Base-by-base conservation (phyloP, 2,113 vertebrate species). In the Pterocles burchelli region DNA sequence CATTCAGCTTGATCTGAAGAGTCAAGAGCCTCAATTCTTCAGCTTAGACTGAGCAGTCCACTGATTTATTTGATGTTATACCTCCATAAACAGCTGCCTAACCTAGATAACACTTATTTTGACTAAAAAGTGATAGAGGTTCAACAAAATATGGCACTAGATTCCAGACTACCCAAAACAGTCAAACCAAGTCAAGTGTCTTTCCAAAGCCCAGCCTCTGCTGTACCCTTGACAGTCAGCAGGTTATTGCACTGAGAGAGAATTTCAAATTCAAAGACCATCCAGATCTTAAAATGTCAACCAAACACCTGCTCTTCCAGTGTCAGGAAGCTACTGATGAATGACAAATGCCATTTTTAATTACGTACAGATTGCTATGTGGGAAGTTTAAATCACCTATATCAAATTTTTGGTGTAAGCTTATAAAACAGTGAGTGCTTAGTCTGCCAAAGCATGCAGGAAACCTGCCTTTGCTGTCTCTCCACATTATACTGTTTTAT, bases 251-350 rank as follows among this genome's bases (percentile, higher is more conserved):
- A 34, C 17, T 46, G 78, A 62, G 75, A 81, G 18, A 83, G 33
- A 87, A 87, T 83, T 87, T 89, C 46, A 46, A 28, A 93, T 94
- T 75, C 75, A 86, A 80, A 90, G 79, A 74, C 55, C n/a, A 57
- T 89, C 51, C n/a, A 0, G 1, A 49, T 79, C 54, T 90, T 85
- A 85, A 94, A 96, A 95, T 85, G 78, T 79, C 91, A 92, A 93
- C 57, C 82, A 85, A 93, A 88, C 82, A 90, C 66, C 57, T 90
- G 78, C 34, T 79, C 19, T 92, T 90, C 61, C 38, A 72, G 22
- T 75, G 55, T 90, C 66, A 88, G 58, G 58, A 93, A 71, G 67
- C 66, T 22, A 79, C 58, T 65, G 66, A 68, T 63, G 71, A 90
- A 75, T 41, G 38, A 79, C 34, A 57, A 81, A 72, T 75, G 29